Percentiles rank a stretch among this genome's conserved stretches.
phyloP scores from a whole-genome alignment of 2,888 invertebrate species.

The Amphimallon solstitiale region DNA sequence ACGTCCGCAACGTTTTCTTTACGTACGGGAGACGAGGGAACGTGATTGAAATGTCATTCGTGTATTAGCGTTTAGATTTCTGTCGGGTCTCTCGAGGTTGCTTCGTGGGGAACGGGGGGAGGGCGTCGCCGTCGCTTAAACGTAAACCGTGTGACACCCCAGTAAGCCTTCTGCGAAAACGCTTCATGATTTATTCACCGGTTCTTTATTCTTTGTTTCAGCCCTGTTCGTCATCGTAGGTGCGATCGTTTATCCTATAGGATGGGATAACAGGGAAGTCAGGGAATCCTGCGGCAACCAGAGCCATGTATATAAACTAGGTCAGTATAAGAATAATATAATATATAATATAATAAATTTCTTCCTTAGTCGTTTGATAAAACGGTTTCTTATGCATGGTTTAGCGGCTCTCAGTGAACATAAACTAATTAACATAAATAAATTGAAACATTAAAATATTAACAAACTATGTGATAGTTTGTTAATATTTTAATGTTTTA shows the following conservation, averaged over 20 bases:
- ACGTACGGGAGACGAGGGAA: not conserved
- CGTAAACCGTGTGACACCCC: too few relatives aligned
- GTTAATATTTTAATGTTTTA: too few relatives aligned
- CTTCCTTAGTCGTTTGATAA: too few relatives aligned
- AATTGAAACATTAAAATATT: too few relatives aligned
- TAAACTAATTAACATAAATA: too few relatives aligned
- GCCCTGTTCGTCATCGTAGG: slow-evolving; percentile 69
- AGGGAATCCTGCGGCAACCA: slow-evolving; percentile 70
- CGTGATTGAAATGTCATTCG: not conserved
- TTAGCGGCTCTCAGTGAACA: too few relatives aligned
- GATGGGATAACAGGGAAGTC: slow-evolving; percentile 73
- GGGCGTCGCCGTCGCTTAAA: not conserved
- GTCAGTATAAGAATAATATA: slow-evolving; percentile 62
- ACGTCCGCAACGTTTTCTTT: too few relatives aligned
- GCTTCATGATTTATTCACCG: not conserved
- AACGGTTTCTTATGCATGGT: too few relatives aligned
- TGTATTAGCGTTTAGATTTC: not conserved
- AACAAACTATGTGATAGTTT: too few relatives aligned
- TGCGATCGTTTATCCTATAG: slow-evolving; percentile 70
- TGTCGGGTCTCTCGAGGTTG: not conserved
- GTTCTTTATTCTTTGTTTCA: slow-evolving; percentile 56
- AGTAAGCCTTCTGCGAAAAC: not conserved
- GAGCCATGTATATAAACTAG: slow-evolving; percentile 69
- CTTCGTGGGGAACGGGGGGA: too few relatives aligned
- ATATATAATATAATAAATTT: too few relatives aligned